These are phyloP conservation scores for Neoitamus cyanurus DNA, from an alignment of 2,888 invertebrate genomes.

Conservation along the genomic window DNA sequence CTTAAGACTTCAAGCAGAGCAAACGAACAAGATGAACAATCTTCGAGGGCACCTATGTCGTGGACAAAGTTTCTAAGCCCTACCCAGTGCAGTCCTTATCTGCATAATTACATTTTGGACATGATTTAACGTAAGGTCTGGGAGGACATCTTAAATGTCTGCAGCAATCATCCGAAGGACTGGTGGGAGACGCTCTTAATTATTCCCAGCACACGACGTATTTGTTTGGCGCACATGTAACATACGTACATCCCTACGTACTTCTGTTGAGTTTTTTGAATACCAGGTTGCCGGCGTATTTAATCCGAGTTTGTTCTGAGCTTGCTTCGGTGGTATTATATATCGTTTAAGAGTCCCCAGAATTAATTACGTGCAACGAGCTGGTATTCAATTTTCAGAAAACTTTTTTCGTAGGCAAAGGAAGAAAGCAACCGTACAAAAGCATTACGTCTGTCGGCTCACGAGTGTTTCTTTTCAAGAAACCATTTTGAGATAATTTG, in stretches of 20 bases:
- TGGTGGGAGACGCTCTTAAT: neutral
- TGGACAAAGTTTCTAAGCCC: neutral
- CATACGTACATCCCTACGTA: no score
- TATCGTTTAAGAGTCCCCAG: neutral
- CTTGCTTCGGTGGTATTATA: neutral
- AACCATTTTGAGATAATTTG: neutral
- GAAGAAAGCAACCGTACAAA: neutral
- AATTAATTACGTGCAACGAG: neutral
- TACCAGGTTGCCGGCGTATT: neutral
- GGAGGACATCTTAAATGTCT: neutral
- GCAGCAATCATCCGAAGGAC: neutral
- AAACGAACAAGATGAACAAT: neutral
- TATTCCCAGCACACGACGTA: neutral
- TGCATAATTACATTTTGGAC: conserved; percentile 29
- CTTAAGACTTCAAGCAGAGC: conserved; percentile 22
- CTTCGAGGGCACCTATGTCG: neutral
- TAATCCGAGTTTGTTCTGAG: neutral
- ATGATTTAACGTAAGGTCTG: conserved; percentile 10
- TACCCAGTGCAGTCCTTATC: neutral
- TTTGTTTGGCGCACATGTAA: neutral
- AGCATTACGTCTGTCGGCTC: neutral
- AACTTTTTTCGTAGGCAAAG: neutral
- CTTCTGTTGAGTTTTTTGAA: neutral
- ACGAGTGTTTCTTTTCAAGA: neutral
- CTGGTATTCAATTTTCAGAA: neutral